A percentile compares a stretch with the other conserved stretches of the same genome.
Evolutionary conservation across 1,140 invertebrate genomes (phyloP).

Genomic region (Hormaphis cornu): DNA sequence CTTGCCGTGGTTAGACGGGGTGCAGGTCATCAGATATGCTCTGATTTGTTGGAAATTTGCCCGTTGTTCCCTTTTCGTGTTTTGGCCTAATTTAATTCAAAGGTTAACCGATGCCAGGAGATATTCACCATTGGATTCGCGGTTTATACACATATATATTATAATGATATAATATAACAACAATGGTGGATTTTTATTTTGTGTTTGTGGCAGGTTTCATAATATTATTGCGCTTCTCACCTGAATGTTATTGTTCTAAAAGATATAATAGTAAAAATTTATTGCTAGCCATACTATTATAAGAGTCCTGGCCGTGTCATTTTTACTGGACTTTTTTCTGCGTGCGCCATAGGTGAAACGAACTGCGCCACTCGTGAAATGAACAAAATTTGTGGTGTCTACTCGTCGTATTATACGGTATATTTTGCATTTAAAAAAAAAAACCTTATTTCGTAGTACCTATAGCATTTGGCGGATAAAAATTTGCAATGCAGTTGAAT

Average conservation of each 20-base stretch:
- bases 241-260: constrained; percentile 30
- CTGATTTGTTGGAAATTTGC: constrained; percentile 16
- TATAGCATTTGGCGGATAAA: too few species aligned
- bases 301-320: constrained; percentile 13
- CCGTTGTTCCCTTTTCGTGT: neutral
- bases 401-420: too few species aligned
- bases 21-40: constrained; percentile 11
- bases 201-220: constrained; percentile 25
- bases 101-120: constrained; percentile 27
- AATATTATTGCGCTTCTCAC: constrained; percentile 24
- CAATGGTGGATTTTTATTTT: constrained; percentile 7
- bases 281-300: neutral
- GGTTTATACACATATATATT: neutral
- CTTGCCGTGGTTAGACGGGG: neutral
- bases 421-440: too few species aligned
- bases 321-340: neutral
- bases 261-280: constrained; percentile 27
- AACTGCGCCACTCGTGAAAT: too few species aligned
- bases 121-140: constrained; percentile 15
- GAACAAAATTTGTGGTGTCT: too few species aligned
- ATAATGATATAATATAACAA: neutral
- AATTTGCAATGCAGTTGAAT: too few species aligned
- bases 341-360: too few species aligned
- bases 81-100: constrained; percentile 27
- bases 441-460: too few species aligned